These are phyloP conservation scores for Thamnophis elegans DNA, from an alignment of 2,797 vertebrate genomes.

Conservation along the genomic window DNA sequence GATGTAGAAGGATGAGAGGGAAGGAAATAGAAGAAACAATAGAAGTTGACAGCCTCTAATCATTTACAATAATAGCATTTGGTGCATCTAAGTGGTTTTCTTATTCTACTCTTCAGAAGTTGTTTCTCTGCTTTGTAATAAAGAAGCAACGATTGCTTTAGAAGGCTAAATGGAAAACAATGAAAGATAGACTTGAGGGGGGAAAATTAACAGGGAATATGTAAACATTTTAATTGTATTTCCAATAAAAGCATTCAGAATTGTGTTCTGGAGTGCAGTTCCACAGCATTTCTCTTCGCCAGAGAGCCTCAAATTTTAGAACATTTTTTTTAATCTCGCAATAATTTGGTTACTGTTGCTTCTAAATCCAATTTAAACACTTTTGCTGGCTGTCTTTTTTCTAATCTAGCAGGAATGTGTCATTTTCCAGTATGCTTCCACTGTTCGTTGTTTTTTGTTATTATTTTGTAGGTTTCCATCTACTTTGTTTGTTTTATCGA, in stretches of 20 bases:
- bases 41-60: constrained; percentile 58
- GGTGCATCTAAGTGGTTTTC: constrained; percentile 41
- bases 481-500: background rate
- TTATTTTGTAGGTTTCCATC: background rate
- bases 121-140: constrained; percentile 52
- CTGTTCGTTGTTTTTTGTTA: background rate
- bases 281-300: background rate
- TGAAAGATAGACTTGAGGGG: background rate
- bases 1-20: background rate
- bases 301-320: background rate
- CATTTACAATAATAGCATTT: constrained; percentile 56
- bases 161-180: constrained; percentile 59
- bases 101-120: constrained; percentile 49
- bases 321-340: background rate
- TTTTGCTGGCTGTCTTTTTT: background rate
- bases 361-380: background rate
- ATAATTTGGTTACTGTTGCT: background rate
- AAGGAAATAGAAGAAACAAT: constrained; percentile 45
- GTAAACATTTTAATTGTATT: constrained; percentile 6
- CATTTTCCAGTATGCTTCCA: background rate
- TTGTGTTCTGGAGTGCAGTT: background rate
- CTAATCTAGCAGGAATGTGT: background rate
- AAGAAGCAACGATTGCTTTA: constrained; percentile 64
- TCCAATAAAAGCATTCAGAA: background rate
- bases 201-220: background rate